Evolutionary conservation across 1,140 invertebrate species (phyloP).

Genomic region (Asbolus verrucosus): DNA sequence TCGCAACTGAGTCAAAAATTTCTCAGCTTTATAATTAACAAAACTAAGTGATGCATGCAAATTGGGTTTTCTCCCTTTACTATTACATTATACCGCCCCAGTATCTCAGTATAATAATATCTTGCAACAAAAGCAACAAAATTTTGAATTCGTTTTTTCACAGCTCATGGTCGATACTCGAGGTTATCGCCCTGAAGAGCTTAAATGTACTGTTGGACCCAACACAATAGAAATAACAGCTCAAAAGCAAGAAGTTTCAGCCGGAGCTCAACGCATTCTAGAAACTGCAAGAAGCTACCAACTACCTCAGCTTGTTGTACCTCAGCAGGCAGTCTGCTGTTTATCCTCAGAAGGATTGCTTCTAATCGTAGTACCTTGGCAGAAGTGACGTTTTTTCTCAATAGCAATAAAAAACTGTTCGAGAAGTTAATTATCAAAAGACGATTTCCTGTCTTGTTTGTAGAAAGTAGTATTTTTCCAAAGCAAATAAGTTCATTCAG

Average conservation of each 20-base stretch:
- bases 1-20: too few species aligned
- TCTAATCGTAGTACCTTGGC: conserved; percentile 55
- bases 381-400: too few species aligned
- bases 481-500: too few species aligned
- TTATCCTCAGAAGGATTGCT: conserved; percentile 55
- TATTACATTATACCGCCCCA: too few species aligned
- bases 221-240: conserved; percentile 51
- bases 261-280: conserved; percentile 46
- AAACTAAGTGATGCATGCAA: too few species aligned
- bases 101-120: too few species aligned
- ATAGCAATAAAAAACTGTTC: conserved; percentile 9
- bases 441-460: background rate
- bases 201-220: conserved; percentile 51
- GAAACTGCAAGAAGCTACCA: conserved; percentile 54
- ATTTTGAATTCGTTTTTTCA: too few species aligned
- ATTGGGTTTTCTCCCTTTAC: too few species aligned
- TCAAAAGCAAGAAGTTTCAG: conserved; percentile 44
- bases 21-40: too few species aligned
- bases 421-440: background rate
- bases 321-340: conserved; percentile 54
- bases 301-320: conserved; percentile 50
- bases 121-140: too few species aligned
- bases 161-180: conserved; percentile 55
- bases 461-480: conserved; percentile 17
- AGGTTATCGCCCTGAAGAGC: conserved; percentile 56